Evolutionary conservation across 2,888 invertebrate species (phyloP), one percentile per base, ranked within the genome.

Genomic region (Tortricodes alternella): DNA sequence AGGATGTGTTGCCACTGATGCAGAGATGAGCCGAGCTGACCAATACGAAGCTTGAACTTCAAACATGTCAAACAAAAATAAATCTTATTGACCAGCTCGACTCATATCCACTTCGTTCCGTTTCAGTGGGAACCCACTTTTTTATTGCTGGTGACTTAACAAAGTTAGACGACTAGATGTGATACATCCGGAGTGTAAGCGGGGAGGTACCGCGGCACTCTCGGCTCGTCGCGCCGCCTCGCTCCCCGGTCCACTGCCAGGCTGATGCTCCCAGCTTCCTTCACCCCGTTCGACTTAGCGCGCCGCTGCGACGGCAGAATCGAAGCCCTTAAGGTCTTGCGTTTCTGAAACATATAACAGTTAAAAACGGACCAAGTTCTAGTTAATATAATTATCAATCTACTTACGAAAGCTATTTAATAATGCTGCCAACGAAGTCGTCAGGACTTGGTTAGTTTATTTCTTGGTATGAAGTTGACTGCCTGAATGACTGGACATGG

Each of bases 101-200:
- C n/a, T n/a, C n/a, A n/a, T n/a, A n/a, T n/a, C n/a, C n/a, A n/a
- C n/a, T n/a, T n/a, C n/a, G n/a, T n/a, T n/a, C n/a, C n/a, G n/a
- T n/a, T n/a, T n/a, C n/a, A n/a, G n/a, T n/a, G n/a, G n/a, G n/a
- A n/a, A n/a, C n/a, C n/a, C n/a, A n/a, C n/a, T 5, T n/a, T 11
- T 21, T 6, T 1, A 16, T 27, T 19, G 16, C 27, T 39, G 9
- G 2, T 16, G 16, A 3, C 13, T 15, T 3, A 4, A 16, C 19
- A 19, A 53, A 29, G 39, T 73, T 85, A 96, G 73, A 96, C 95
- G 66, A 96, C 94, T 62, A 96, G 91, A 83, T 96, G 96, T 13
- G 96, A 96, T 0, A 96, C 96, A 77, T 96, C 95, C 56, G 94
- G 94, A 27, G 96, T 95, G 73, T 95, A 96, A 2, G 95, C 95